These are phyloP conservation scores for Avahi laniger DNA, from an alignment of 2,797 vertebrate species.

Conservation along the genomic window DNA sequence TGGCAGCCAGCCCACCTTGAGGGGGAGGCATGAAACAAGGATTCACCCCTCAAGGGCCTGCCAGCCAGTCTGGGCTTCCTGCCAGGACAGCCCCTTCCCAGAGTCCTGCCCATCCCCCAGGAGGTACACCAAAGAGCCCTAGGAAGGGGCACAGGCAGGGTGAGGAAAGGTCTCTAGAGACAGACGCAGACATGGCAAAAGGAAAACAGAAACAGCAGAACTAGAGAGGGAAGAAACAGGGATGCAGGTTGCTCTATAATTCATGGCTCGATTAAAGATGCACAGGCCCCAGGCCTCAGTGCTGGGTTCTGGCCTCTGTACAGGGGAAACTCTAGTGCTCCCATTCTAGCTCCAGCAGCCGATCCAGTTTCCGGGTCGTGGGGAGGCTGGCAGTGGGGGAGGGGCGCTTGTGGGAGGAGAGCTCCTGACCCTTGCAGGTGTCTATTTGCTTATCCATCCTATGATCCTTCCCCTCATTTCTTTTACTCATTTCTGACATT, in stretches of 20 bases:
- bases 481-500: conserved; percentile 13
- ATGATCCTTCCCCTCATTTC: background rate
- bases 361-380: conserved; percentile 78
- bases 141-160: conserved; percentile 10
- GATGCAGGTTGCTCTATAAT: conserved; percentile 77
- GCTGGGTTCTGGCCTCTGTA: conserved; percentile 62
- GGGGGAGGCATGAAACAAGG: background rate
- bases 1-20: background rate
- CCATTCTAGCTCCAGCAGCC: conserved; percentile 62
- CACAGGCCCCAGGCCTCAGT: conserved; percentile 66
- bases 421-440: background rate
- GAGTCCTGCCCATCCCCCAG: conserved; percentile 24
- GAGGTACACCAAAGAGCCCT: background rate
- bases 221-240: conserved; percentile 56
- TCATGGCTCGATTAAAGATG: conserved; percentile 79
- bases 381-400: conserved; percentile 9
- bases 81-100: conserved; percentile 39
- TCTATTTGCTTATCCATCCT: background rate
- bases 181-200: conserved; percentile 41
- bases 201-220: conserved; percentile 67
- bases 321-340: conserved; percentile 76
- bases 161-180: background rate
- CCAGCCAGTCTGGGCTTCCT: background rate
- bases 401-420: background rate
- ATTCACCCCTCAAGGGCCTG: background rate